Base-by-base conservation (phyloP, 2,113 vertebrate species). In the Willisornis vidua region DNA sequence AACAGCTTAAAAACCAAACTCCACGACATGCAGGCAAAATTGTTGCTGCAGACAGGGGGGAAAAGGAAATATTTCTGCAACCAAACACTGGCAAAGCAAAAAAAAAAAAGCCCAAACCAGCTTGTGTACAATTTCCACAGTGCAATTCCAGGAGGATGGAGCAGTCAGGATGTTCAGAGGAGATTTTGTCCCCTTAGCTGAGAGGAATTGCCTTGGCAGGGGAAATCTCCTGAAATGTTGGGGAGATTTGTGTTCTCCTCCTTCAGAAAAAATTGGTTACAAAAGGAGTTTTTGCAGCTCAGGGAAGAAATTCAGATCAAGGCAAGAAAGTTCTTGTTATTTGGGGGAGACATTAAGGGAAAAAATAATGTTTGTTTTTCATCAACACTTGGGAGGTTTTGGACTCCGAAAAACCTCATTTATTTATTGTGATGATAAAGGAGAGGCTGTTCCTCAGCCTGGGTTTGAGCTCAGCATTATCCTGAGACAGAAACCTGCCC, bases 381-480 rank as follows among this genome's bases (percentile, higher is more conserved):
- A 6, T 8, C 19, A n/a, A 29, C 26, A 8, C 10, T 2, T 48
- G 52, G 52, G 54, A 23, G 2, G 3, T 5, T 72, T 85, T 31
- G 75, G 43, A 26, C 20, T 55, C 58, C 79, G 87, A 28, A 19
- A 26, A 51, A 14, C 3, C 58, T 15, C 10, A 43, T 33, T 16
- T 19, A 10, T 35, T 28, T 22, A 1, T 18, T 0, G 0, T 25
- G 72, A 22, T 66, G 59, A 24, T 48, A 4, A 66, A 59, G 76
- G n/a, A 88, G 29, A 67, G 52, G 35, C 2, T 45, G 13, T 12
- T 58, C 6, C 65, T 46, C 31, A 19, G 19, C 31, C 63, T 39
- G 85, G 46, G 7, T 35, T 58, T 58, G 88, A 70, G 54, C 37
- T 82, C 31, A 22, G 33, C 5, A 3, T 12, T 59, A 43, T 33